Conservation (phyloP, 2,888 invertebrate genomes). For the Lasiommata megera region DNA sequence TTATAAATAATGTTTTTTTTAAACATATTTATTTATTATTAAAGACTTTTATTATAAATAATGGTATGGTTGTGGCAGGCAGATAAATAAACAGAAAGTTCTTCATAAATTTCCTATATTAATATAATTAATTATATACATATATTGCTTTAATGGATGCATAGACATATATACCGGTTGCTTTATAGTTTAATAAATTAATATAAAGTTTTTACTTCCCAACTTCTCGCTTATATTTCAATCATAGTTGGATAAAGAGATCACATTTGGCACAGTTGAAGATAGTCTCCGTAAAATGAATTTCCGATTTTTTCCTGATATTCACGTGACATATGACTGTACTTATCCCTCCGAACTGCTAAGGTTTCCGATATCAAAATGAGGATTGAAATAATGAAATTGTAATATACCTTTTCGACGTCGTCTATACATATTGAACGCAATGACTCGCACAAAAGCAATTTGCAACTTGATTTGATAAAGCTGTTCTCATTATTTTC, state of each 20-base stretch:
- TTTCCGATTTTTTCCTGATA: constrained; percentile 42
- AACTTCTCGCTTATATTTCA: background rate
- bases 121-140: too few relatives aligned
- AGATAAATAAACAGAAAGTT: too few relatives aligned
- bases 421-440: constrained; percentile 31
- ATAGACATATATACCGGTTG: too few relatives aligned
- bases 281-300: constrained; percentile 10
- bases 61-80: too few relatives aligned
- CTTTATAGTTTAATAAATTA: too few relatives aligned
- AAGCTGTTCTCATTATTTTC: constrained; percentile 16
- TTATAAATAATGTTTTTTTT: too few relatives aligned
- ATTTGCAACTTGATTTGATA: constrained; percentile 18
- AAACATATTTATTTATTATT: too few relatives aligned
- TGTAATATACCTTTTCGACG: constrained; percentile 18
- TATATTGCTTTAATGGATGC: too few relatives aligned
- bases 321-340: constrained; percentile 59
- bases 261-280: background rate
- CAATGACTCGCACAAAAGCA: constrained; percentile 36
- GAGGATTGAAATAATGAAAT: constrained; percentile 54
- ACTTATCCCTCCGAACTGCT: constrained; percentile 69
- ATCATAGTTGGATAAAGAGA: background rate
- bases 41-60: too few relatives aligned
- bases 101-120: too few relatives aligned
- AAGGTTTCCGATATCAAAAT: constrained; percentile 63
- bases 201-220: too few relatives aligned